Evolutionary conservation across 2,113 vertebrate genomes (phyloP).

Genomic region (Vulpes vulpes): DNA sequence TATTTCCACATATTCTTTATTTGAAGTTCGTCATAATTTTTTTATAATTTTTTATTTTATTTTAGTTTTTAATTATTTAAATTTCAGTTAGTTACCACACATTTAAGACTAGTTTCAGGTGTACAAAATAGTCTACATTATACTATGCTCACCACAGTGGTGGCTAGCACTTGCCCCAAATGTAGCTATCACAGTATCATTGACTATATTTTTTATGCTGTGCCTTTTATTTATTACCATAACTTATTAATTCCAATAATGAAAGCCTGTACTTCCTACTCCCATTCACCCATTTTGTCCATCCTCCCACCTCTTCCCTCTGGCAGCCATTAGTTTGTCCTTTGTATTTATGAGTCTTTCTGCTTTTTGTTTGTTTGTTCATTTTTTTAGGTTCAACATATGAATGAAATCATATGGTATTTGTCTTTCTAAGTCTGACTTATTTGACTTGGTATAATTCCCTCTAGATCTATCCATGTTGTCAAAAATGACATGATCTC

Average conservation of each 20-base stretch:
- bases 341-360: background rate
- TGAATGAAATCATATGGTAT: background rate
- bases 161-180: background rate
- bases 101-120: background rate
- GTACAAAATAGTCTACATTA: background rate
- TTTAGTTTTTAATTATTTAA: background rate
- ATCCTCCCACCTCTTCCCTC: background rate
- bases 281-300: background rate
- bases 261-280: background rate
- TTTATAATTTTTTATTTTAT: background rate
- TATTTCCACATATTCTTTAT: background rate
- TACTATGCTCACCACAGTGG: background rate
- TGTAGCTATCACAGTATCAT: background rate
- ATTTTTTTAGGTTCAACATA: background rate
- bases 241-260: background rate
- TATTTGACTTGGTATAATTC: background rate
- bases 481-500: background rate
- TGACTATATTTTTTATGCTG: background rate
- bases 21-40: background rate
- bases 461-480: background rate
- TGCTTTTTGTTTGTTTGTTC: background rate
- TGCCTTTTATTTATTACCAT: background rate
- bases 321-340: background rate
- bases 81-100: background rate
- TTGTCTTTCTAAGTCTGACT: background rate